Percentiles rank a stretch among this genome's conserved stretches.
Evolutionary conservation across 2,888 invertebrate genomes (phyloP).

Genomic region (Corbicula japonica): DNA sequence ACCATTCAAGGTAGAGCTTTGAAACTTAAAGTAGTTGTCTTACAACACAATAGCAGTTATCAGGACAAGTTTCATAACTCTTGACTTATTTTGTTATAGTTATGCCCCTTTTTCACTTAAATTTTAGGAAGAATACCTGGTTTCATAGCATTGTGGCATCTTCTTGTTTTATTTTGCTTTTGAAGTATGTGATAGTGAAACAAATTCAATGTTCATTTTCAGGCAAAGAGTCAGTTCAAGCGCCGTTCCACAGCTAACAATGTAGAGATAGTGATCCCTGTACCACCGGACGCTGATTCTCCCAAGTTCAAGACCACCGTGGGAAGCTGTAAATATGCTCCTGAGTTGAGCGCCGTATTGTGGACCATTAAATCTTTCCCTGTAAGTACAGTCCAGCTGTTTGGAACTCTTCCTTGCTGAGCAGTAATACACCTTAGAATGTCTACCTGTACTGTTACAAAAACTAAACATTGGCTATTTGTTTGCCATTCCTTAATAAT

Average conservation of each 20-base stretch:
- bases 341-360: slow-evolving; percentile 98
- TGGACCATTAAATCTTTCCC: slow-evolving; percentile 99
- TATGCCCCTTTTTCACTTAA: too few relatives aligned
- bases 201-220: slow-evolving; percentile 20
- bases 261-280: slow-evolving; percentile 93
- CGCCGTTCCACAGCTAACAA: slow-evolving; percentile 99
- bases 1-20: too few relatives aligned
- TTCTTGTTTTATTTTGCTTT: background rate
- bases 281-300: slow-evolving; percentile 94
- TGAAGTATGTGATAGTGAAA: background rate
- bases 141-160: too few relatives aligned
- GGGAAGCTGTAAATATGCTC: slow-evolving; percentile 98
- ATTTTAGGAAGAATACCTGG: too few relatives aligned
- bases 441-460: background rate
- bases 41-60: too few relatives aligned
- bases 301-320: slow-evolving; percentile 99
- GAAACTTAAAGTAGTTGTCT: too few relatives aligned
- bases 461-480: background rate
- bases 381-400: slow-evolving; percentile 82
- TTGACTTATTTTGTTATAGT: too few relatives aligned
- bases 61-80: too few relatives aligned
- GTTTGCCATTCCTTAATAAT: too few relatives aligned
- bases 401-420: too few relatives aligned
- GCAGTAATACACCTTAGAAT: background rate
- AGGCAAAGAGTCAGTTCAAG: slow-evolving; percentile 99